Evolutionary conservation across 2,888 invertebrate genomes (phyloP), one percentile per base, ranked within the genome.

Genomic region (Chymomyza caudatula): DNA sequence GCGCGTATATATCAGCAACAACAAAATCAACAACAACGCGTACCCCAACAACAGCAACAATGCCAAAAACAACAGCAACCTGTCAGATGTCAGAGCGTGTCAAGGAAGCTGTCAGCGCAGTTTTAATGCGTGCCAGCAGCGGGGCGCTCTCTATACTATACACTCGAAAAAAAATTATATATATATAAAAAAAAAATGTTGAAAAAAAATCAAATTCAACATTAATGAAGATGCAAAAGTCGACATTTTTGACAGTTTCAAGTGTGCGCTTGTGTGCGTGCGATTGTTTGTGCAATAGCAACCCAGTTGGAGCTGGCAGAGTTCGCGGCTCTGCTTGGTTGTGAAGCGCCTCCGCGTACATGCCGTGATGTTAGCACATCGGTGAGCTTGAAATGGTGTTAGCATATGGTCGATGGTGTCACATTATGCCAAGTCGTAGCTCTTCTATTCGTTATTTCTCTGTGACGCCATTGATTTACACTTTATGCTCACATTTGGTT

Each of bases 201-300:
- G 56, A 63, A 59, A 56, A 43, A n/a, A 23, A 37, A 43, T 13
- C 29, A 76, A 64, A 71, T 77, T 73, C 72, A 78, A 67, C 73
- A 75, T 74, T 80, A 87, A 84, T 84, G 74, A 87, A 85, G 85
- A 87, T 81, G 87, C 86, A 71, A 85, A 86, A 75, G 85, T 75
- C 71, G 69, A 68, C 60, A 66, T 59, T 64, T 57, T 52, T 73
- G 82, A 86, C 86, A 86, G 78, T 61, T 52, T 57, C 25, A 13
- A 11, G 23, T 22, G 23, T 11, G 52, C 17, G n/a, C n/a, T 2
- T 49, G 42, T 13, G 5, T 15, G 17, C 20, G 51, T 13, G 49
- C 55, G 65, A 25, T 3, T 55, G 51, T 52, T 15, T 64, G 55
- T 44, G 60, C 69, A 54, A 59, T 58, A 51, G 51, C 8, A 20